Evolutionary conservation across 2,797 vertebrate species (phyloP).

Genomic region (Falco novaeseelandiae): DNA sequence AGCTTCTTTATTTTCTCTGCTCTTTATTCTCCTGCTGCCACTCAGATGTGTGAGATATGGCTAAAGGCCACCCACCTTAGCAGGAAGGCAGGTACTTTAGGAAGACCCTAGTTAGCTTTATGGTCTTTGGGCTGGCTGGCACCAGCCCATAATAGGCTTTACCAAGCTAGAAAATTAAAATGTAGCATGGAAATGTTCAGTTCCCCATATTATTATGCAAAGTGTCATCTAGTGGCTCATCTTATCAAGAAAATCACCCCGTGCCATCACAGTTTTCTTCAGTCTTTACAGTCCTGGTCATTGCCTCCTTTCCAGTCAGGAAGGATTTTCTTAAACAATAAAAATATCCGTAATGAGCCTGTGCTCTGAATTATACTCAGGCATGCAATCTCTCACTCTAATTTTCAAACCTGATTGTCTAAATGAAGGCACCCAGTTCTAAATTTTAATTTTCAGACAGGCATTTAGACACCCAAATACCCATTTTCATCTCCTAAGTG

Average conservation of each 20-base stretch:
- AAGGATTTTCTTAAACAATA: constrained; percentile 46
- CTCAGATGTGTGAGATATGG: background rate
- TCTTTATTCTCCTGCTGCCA: background rate
- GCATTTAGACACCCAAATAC: constrained; percentile 8
- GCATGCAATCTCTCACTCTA: constrained; percentile 16
- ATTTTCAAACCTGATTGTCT: constrained; percentile 18
- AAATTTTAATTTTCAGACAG: constrained; percentile 28
- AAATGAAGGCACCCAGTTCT: constrained; percentile 6
- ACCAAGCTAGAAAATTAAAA: constrained; percentile 73
- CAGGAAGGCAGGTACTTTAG: background rate
- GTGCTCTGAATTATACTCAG: constrained; percentile 5
- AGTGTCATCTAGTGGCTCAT: constrained; percentile 72
- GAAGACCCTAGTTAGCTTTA: background rate
- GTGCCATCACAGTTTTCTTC: constrained; percentile 47
- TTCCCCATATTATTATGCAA: constrained; percentile 64
- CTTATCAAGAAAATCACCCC: constrained; percentile 64
- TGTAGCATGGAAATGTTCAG: constrained; percentile 59
- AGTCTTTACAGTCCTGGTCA: constrained; percentile 55
- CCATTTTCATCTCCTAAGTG: background rate
- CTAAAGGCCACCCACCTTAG: background rate
- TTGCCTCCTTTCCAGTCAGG: constrained; percentile 33
- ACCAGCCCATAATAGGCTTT: constrained; percentile 21
- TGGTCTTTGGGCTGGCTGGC: background rate
- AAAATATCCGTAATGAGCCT: constrained; percentile 8
- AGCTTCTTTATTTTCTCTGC: background rate